These are phyloP conservation scores for Mycetomoellerius zeteki DNA, from an alignment of 1,140 invertebrate species.

Conservation along the genomic window DNA sequence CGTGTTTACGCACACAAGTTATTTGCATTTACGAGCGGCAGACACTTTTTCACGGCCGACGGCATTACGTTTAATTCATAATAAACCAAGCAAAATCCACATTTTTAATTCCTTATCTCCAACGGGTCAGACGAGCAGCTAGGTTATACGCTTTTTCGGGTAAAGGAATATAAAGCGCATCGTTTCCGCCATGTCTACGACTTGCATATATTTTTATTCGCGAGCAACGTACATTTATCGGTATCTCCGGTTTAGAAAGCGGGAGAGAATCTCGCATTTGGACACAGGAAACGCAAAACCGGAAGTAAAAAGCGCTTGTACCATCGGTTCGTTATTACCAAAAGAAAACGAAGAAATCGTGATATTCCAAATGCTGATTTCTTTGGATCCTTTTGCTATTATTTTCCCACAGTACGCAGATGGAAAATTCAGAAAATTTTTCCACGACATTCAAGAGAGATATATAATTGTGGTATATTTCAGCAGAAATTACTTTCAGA, in stretches of 20 bases:
- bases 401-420: not conserved
- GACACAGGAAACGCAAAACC: slow-evolving; percentile 52
- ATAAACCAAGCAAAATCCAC: slow-evolving; percentile 79
- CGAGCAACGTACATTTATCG: not conserved
- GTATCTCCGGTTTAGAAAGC: not conserved
- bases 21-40: slow-evolving; percentile 80
- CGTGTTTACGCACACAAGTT: slow-evolving; percentile 63
- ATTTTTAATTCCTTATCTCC: slow-evolving; percentile 80
- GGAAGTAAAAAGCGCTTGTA: slow-evolving; percentile 23
- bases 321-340: slow-evolving; percentile 12
- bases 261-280: slow-evolving; percentile 48
- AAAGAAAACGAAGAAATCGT: slow-evolving; percentile 31
- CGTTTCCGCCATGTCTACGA: not conserved
- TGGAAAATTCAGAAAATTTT: slow-evolving; percentile 23
- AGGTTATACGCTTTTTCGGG: not conserved
- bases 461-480: not conserved
- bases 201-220: not conserved
- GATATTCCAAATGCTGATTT: slow-evolving; percentile 57
- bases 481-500: not conserved
- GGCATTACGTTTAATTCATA: slow-evolving; percentile 81
- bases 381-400: not conserved
- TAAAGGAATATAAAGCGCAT: not conserved
- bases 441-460: not conserved
- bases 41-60: slow-evolving; percentile 76
- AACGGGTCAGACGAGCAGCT: slow-evolving; percentile 3